phyloP scores from a whole-genome alignment of 2,113 vertebrate species.

The Cyanoderma ruficeps region DNA sequence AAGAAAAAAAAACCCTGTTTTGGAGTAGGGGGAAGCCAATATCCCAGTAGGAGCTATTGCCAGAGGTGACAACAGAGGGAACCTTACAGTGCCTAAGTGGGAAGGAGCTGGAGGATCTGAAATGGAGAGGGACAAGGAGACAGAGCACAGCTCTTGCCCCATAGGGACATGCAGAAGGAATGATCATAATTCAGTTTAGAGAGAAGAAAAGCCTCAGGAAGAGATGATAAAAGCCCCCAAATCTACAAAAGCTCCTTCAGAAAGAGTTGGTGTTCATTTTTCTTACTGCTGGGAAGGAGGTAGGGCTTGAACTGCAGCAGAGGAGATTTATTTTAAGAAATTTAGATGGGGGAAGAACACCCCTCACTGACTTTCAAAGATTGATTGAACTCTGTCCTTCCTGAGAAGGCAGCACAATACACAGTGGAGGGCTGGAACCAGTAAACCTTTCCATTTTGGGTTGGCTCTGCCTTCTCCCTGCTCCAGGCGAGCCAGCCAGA shows the following conservation, averaged over 20 bases:
- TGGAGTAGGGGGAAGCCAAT: background rate
- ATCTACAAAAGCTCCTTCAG: background rate
- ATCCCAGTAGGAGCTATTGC: background rate
- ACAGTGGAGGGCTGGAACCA: background rate
- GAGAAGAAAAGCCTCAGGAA: background rate
- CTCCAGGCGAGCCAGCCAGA: background rate
- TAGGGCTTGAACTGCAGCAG: background rate
- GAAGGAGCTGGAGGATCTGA: background rate
- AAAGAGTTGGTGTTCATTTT: background rate
- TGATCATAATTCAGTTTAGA: background rate
- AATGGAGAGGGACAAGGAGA: background rate
- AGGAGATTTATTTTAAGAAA: background rate
- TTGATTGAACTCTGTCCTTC: background rate
- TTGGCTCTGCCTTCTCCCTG: background rate
- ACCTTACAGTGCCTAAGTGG: background rate
- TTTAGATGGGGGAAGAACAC: background rate
- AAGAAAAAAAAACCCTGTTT: background rate
- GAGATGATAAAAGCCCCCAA: background rate
- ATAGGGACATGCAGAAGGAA: rapidly evolving
- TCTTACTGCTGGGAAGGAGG: background rate
- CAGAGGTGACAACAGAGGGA: background rate
- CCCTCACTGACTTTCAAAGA: background rate
- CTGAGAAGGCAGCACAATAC: background rate
- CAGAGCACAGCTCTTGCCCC: background rate
- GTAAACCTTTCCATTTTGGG: conserved; percentile 1